Conservation (phyloP, 37 sponge, comb jelly and placozoan species). For the Oopsacas minuta region DNA sequence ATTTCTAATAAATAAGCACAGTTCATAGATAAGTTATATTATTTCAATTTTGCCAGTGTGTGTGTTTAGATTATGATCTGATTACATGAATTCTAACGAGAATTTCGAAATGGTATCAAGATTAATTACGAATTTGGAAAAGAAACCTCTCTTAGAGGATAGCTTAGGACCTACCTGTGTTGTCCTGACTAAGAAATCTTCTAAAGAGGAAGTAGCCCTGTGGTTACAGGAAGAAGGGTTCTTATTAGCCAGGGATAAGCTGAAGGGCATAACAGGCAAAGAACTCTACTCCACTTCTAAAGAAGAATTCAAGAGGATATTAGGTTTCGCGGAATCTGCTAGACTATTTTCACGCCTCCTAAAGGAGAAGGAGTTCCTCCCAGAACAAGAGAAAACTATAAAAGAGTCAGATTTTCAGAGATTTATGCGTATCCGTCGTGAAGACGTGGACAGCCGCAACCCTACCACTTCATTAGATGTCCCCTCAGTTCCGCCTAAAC, state of each 20-base stretch:
- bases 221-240: neutral
- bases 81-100: neutral
- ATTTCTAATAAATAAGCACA: no score
- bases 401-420: neutral
- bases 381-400: neutral
- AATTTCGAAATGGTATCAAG: slow-evolving; percentile 14
- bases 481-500: neutral
- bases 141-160: neutral
- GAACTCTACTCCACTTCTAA: neutral
- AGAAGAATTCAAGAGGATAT: neutral
- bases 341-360: neutral
- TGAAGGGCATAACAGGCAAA: neutral
- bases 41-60: no score
- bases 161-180: neutral
- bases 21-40: no score
- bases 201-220: neutral
- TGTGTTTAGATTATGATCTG: no score
- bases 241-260: neutral
- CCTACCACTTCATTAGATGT: neutral
- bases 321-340: neutral
- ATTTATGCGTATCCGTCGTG: slow-evolving; percentile 5
- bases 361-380: neutral
- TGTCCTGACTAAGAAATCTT: neutral
- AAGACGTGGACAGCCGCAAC: neutral
- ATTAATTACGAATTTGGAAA: neutral